Evolutionary conservation across 1,140 invertebrate species (phyloP), one percentile per base, ranked within the genome.

Genomic region (Elymnias hypermnestra): DNA sequence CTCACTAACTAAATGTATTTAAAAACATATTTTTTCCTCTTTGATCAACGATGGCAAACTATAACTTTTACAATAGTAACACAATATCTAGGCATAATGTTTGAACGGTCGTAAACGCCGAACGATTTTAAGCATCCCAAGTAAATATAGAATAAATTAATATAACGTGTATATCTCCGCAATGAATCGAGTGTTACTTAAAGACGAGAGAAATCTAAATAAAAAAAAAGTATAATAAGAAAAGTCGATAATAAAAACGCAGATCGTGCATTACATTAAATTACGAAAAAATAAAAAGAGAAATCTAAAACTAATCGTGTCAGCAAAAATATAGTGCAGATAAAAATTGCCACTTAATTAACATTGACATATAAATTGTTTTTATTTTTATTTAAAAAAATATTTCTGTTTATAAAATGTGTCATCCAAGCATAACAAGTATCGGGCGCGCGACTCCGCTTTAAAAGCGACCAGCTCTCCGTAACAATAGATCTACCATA

Each of bases 391-490:
- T 62, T 73, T 81, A 84, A 81, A 84, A 84, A 83, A 82, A 81
- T 79, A 81, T 77, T 77, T 84, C 76, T 84, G 73, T 83, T 68
- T 84, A 83, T 83, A 84, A 81, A 83, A 83, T 76, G 77, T 77
- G 69, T 79, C 69, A 82, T 60, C 64, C 69, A 74, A 75, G 74
- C 67, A 69, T 76, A 83, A 84, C 81, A 81, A 74, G 62, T 57
- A 58, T 60, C 59, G 48, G 57, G 42, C 45, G 58, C 31, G 45
- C 48, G 55, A 67, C 66, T 71, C 59, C 59, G 63, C 62, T 67
- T 63, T 66, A 67, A 62, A 54, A 18, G 22, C 39, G 40, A 36
- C 17, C 14, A 25, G 17, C 7, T 15, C n/a, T 8, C 4, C 12
- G 23, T 22, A 51, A 31, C 41, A 44, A 51, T 31, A 22, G 22